These are phyloP conservation scores for Serinus canaria DNA, from an alignment of 2,113 vertebrate species.

Conservation along the genomic window DNA sequence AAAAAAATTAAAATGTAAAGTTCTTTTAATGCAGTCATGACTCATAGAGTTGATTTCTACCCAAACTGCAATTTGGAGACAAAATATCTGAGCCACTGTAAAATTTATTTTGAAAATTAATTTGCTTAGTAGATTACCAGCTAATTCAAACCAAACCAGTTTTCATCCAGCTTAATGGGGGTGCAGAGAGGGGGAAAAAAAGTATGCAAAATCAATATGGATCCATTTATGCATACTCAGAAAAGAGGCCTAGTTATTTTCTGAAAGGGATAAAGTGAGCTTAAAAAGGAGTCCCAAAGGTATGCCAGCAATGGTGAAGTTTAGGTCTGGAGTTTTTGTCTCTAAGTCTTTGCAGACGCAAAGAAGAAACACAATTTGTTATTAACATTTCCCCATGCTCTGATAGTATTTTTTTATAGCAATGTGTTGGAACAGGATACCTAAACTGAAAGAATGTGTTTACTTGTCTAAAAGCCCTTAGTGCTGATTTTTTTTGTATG, in stretches of 20 bases:
- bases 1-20: background rate
- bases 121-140: conserved; percentile 13
- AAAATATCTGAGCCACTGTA: conserved; percentile 5
- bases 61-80: background rate
- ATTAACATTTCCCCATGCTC: background rate
- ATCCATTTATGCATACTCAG: background rate
- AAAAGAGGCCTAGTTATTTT: background rate
- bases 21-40: background rate
- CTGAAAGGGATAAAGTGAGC: background rate
- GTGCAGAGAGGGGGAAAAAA: background rate
- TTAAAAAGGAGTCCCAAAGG: background rate
- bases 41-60: background rate
- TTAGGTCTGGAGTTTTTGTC: background rate
- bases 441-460: background rate
- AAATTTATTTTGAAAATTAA: conserved; percentile 59
- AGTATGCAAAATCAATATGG: background rate
- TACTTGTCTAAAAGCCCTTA: background rate
- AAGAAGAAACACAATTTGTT: background rate
- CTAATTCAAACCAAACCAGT: conserved; percentile 11
- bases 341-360: background rate
- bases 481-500: background rate
- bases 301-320: background rate
- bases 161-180: background rate
- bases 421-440: background rate
- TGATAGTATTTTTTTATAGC: background rate